Evolutionary conservation across 2,797 vertebrate genomes (phyloP).

Genomic region (Ispidina lecontei): DNA sequence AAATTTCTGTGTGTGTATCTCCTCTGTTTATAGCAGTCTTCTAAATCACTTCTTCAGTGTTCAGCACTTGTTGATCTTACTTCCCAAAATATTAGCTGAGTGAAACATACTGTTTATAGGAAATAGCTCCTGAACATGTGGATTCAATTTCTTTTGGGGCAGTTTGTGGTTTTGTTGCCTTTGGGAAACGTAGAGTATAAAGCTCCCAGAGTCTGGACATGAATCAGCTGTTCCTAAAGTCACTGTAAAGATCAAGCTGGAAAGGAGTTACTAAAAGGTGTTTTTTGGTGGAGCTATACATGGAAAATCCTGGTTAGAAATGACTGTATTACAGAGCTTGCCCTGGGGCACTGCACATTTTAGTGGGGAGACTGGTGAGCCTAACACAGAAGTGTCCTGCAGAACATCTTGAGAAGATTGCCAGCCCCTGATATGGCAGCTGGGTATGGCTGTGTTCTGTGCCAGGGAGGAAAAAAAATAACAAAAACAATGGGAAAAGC

Average conservation of each 20-base stretch:
- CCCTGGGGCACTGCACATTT: neutral
- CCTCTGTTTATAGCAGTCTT: neutral
- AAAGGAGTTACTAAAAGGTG: neutral
- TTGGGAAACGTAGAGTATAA: neutral
- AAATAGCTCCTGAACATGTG: neutral
- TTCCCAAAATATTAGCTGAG: constrained; percentile 21
- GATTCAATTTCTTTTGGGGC: neutral
- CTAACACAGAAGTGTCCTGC: neutral
- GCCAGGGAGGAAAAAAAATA: neutral
- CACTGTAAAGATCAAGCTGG: neutral
- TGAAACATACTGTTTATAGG: neutral
- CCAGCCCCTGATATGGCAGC: neutral
- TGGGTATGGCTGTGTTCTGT: neutral
- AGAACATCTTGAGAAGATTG: neutral
- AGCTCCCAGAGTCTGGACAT: neutral
- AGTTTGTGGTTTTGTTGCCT: neutral
- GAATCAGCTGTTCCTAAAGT: neutral
- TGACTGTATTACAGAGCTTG: neutral
- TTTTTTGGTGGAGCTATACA: neutral
- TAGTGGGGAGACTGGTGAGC: neutral
- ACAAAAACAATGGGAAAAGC: neutral
- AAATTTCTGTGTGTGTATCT: neutral
- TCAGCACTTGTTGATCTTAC: neutral
- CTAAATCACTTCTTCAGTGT: neutral
- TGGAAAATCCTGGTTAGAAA: neutral